Conservation (phyloP, 92 coral and sea anemone genomes). For the Phenganax subtilis region DNA sequence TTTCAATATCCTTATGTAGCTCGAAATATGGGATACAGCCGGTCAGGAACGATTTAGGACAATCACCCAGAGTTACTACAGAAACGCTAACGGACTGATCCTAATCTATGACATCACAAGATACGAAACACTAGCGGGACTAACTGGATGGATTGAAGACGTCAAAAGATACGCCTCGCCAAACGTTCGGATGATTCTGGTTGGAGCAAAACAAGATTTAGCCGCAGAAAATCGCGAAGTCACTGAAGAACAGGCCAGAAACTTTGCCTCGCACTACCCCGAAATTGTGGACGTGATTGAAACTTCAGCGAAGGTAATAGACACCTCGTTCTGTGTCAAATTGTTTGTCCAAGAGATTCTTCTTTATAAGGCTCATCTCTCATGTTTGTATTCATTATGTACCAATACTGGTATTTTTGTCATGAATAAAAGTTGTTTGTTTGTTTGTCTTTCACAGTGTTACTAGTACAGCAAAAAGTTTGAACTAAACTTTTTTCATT, state of each 20-base stretch:
- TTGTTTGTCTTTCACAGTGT: neutral
- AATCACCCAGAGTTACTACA: conserved; percentile 92
- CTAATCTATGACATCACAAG: conserved; percentile 86
- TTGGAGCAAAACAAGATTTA: conserved; percentile 86
- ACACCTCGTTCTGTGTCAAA: neutral
- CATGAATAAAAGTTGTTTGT: neutral
- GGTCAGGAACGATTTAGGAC: conserved; percentile 95
- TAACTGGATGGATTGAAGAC: conserved; percentile 82
- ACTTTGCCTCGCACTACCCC: conserved; percentile 60
- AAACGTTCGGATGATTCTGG: conserved; percentile 71
- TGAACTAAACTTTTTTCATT: neutral
- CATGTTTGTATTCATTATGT: neutral
- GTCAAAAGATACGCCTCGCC: conserved; percentile 75
- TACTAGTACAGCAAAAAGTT: too few species aligned
- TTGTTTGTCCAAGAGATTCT: neutral
- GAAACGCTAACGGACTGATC: conserved; percentile 80
- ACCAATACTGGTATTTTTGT: neutral
- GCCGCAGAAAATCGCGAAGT: conserved; percentile 63
- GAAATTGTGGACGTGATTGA: conserved; percentile 70
- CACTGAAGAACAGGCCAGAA: conserved; percentile 63
- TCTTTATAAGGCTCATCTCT: neutral
- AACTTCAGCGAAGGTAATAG: conserved; percentile 84
- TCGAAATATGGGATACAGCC: conserved; percentile 97
- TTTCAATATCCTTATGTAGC: conserved; percentile 40
- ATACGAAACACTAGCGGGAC: conserved; percentile 71